Percentiles rank a stretch among this genome's conserved stretches.
These are phyloP conservation scores for Sylvilagus bachmani DNA, from an alignment of 2,113 vertebrate genomes.

Conservation along the genomic window DNA sequence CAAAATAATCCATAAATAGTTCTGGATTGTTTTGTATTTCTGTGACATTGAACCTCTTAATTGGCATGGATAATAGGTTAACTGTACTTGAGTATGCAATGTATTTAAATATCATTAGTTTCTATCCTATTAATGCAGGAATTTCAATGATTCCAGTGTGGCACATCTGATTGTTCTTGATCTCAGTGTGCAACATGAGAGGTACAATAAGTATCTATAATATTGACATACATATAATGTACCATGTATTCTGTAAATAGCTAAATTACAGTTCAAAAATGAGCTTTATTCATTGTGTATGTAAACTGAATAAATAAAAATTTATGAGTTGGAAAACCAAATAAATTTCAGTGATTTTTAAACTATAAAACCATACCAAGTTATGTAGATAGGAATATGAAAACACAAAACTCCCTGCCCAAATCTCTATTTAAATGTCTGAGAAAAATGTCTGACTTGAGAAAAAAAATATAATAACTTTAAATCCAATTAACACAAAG, in stretches of 20 bases:
- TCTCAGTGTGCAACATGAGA: slow-evolving; percentile 9
- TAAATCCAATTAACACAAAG: background rate
- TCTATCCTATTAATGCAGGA: background rate
- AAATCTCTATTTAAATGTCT: background rate
- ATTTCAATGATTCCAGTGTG: slow-evolving; percentile 14
- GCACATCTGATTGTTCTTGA: background rate
- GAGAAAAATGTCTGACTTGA: slow-evolving; percentile 13
- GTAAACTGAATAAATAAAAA: background rate
- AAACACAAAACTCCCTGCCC: background rate
- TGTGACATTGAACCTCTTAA: slow-evolving; percentile 43
- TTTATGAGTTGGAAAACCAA: background rate
- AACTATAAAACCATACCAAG: background rate
- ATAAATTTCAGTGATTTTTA: background rate
- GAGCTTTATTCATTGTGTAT: background rate
- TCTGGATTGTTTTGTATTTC: slow-evolving; percentile 52
- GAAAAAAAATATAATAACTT: background rate
- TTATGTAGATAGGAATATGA: slow-evolving; percentile 24
- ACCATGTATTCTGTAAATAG: background rate
- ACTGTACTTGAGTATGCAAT: slow-evolving; percentile 44
- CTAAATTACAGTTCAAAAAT: background rate
- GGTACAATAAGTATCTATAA: background rate
- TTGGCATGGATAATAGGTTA: slow-evolving; percentile 58
- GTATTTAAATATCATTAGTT: slow-evolving; percentile 67
- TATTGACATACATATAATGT: background rate
- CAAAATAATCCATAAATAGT: slow-evolving; percentile 52